Conservation (phyloP, 2,888 invertebrate genomes). For the Lacanobia oleracea region DNA sequence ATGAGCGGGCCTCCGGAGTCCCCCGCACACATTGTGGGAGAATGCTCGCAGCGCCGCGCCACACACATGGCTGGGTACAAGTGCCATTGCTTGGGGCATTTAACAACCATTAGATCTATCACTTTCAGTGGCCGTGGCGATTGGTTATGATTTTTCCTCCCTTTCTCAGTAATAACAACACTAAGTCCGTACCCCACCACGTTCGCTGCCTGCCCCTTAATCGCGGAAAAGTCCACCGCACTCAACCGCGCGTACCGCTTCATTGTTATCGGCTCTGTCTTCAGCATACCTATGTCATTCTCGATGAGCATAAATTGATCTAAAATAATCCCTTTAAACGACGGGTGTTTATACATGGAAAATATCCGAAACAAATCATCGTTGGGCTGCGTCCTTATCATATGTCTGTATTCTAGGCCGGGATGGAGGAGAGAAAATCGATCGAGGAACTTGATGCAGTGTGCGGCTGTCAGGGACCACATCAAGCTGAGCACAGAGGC, state of each 20-base stretch:
- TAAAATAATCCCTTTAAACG: slow-evolving; percentile 15
- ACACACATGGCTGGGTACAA: slow-evolving; percentile 19
- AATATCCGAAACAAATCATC: slow-evolving; percentile 7
- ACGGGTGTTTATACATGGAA: slow-evolving; percentile 1
- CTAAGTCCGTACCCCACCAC: slow-evolving; percentile 9
- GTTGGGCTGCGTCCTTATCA: slow-evolving; percentile 22
- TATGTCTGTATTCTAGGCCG: slow-evolving; percentile 10
- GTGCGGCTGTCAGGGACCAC: slow-evolving; percentile 34
- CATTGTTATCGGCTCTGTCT: slow-evolving; percentile 18
- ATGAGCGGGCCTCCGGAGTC: slow-evolving; percentile 31
- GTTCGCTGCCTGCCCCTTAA: slow-evolving; percentile 4
- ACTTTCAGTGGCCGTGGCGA: not conserved
- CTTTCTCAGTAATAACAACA: slow-evolving; percentile 1
- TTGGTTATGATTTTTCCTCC: not conserved
- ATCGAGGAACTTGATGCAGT: slow-evolving; percentile 44
- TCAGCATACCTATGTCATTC: slow-evolving; percentile 19
- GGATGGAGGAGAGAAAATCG: slow-evolving; percentile 4
- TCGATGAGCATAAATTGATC: not conserved
- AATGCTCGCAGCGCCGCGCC: slow-evolving; percentile 11
- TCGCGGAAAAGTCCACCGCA: slow-evolving; percentile 13
- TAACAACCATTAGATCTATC: slow-evolving; percentile 11
- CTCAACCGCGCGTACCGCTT: slow-evolving; percentile 17
- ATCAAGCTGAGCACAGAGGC: slow-evolving; percentile 16
- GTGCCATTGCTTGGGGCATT: slow-evolving; percentile 1
- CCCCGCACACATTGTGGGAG: slow-evolving; percentile 5